Conservation (phyloP, 2,113 vertebrate genomes). For the Hoplias malabaricus region DNA sequence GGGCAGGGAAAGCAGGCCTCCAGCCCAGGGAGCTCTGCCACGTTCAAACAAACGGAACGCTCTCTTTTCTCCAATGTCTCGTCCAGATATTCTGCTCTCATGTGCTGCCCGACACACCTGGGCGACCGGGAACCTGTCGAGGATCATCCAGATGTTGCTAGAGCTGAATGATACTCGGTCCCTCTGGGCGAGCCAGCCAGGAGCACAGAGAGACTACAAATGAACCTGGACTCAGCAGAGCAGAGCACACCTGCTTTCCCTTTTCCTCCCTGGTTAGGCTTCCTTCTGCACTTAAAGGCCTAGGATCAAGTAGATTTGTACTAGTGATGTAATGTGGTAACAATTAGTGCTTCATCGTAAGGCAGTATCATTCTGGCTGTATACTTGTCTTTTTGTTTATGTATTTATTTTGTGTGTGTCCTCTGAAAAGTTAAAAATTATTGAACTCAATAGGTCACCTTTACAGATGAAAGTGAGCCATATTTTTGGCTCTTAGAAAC, state of each 20-base stretch:
- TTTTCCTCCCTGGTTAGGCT: slow-evolving; percentile 9
- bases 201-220: slow-evolving; percentile 11
- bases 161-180: slow-evolving; percentile 32
- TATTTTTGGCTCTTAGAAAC: slow-evolving; percentile 8
- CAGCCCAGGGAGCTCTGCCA: slow-evolving; percentile 26
- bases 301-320: slow-evolving; percentile 15
- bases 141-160: slow-evolving; percentile 57
- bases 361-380: neutral
- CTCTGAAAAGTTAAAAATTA: slow-evolving; percentile 3
- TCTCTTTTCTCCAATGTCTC: slow-evolving; percentile 18
- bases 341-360: slow-evolving; percentile 22
- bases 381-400: too few relatives aligned
- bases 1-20: slow-evolving; percentile 23
- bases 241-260: slow-evolving; percentile 36
- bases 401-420: too few relatives aligned
- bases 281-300: neutral
- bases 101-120: slow-evolving; percentile 58
- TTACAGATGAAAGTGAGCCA: slow-evolving; percentile 34
- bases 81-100: slow-evolving; percentile 58
- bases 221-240: slow-evolving; percentile 14
- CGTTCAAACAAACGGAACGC: slow-evolving; percentile 1
- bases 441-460: slow-evolving; percentile 28
- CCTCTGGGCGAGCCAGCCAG: slow-evolving; percentile 31
- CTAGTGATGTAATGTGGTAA: slow-evolving; percentile 41
- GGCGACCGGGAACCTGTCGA: slow-evolving; percentile 22